Evolutionary conservation across 2,113 vertebrate species (phyloP), one percentile per base, ranked within the genome.

Genomic region (Diglossa brunneiventris): DNA sequence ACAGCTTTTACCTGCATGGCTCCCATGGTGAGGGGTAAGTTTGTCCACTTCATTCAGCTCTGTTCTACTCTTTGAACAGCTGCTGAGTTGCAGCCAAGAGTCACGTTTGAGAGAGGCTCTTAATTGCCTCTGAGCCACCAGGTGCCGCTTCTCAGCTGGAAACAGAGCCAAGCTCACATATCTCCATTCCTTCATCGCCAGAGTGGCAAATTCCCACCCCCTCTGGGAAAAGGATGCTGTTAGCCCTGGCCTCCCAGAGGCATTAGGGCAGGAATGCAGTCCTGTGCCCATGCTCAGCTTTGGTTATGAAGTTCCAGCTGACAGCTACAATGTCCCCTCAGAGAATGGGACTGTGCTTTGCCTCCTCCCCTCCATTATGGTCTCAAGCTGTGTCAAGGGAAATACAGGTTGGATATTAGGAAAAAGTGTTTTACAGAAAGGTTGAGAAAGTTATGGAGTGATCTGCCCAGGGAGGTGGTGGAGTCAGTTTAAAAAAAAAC

Each of bases 101-200:
- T 90, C 75, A 94, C 24, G 6, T 95, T 81, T 83, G 88, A 94
- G 79, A 91, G 79, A 58, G 77, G 50, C 63, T 94, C 56, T 86
- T 95, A 94, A 95, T 97, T 94, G 85, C 92, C 56, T 95, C 79
- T 94, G 92, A 90, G 87, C 89, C 68, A 17, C 42, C 85, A 87
- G 92, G 72, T 70, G 50, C 67, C 72, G 27, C 63, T 93, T 75
- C 58, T 93, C 58, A 17, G n/a, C 67, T 90, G 68, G 90, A 93
- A 77, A 24, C 59, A 41, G 41, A 94, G 79, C 75, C 88, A 86
- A 39, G 80, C 17, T 13, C 58, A 42, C 44, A 23, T 9, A 28
- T 30, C 59, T 83, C 58, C 78, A 37, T 50, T 23, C 67, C 39
- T 92, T 93, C 75, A 13, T 22, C 19, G 30, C 90, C 63, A 10